Base-by-base conservation (phyloP, 1,140 invertebrate genomes). In the Drosophila nigrodunni region DNA sequence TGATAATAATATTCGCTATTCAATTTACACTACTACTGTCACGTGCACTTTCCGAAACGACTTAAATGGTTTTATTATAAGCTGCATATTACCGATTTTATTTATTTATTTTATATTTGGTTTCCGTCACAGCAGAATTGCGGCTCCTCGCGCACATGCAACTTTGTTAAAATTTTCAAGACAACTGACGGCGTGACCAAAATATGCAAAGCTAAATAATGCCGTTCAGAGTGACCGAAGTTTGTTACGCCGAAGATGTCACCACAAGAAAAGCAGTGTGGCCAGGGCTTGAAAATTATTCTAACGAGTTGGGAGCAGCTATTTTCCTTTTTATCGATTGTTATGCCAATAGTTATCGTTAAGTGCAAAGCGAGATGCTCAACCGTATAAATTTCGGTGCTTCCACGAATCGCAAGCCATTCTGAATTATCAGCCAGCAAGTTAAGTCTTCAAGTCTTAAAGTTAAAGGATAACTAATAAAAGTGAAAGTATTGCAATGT, bases 131-230 rank as follows among this genome's bases (percentile, higher is more conserved):
- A 47, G 13, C 41, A 4, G 3, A 71, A 54, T 41, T n/a, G 11
- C 46, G 34, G 44, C 3, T 54, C 21, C 52, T n/a, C 30, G 3
- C 25, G 8, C 39, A 72, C 73, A 39, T 71, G 2, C 9, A 6
- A 69, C 65, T 72, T 47, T 64, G 50, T 58, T 46, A 76, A 55
- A 76, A 72, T 76, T 76, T 70, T 64, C 72, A 59, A 75, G 44
- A 70, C 72, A 52, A 75, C 72, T 75, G 59, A 49, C 58, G 52
- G 50, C 41, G 49, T 47, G 72, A 55, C 65, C 50, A 50, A 15
- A 47, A 21, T 2, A 35, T 15, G 25, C 25, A 49, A 21, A 55
- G 18, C 30, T 34, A 15, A 43, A 52, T 58, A 67, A 73, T 59
- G 67, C 58, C 58, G 52, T 15, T 10, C 5, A 49, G 47, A 50